phyloP scores from a whole-genome alignment of 2,888 invertebrate species.

The Omphaloscelis lunosa region DNA sequence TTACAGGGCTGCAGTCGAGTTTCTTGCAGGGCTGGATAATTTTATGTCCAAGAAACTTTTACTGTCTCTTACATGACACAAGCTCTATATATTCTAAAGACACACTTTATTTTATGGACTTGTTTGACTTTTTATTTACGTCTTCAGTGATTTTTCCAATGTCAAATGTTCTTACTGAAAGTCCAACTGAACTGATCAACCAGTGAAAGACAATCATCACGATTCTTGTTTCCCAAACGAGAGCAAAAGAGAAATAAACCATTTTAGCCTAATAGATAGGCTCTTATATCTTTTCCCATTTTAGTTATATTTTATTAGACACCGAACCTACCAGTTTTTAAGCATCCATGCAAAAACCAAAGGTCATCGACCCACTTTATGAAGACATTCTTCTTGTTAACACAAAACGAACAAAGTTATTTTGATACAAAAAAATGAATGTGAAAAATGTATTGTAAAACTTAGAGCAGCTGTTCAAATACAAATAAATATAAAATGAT shows the following conservation, averaged over 20 bases:
- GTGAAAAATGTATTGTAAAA: slow-evolving; percentile 48
- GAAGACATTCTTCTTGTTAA: slow-evolving; percentile 41
- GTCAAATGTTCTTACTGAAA: neutral
- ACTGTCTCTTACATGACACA: neutral
- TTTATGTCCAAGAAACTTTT: neutral
- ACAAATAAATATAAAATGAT: slow-evolving; percentile 63
- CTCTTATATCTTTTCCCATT: slow-evolving; percentile 16
- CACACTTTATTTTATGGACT: neutral
- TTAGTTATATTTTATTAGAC: slow-evolving; percentile 45
- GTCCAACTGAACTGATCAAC: neutral
- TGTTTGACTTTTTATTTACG: neutral
- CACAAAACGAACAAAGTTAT: slow-evolving; percentile 15
- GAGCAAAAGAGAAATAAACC: neutral
- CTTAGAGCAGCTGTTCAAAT: slow-evolving; percentile 47
- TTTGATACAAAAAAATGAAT: slow-evolving; percentile 1
- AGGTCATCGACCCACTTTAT: slow-evolving; percentile 36
- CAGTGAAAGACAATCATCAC: neutral
- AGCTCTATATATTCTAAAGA: neutral
- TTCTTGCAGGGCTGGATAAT: neutral
- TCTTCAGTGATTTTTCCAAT: neutral
- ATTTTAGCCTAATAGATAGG: slow-evolving; percentile 9
- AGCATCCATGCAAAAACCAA: slow-evolving; percentile 26
- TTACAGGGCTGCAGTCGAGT: neutral
- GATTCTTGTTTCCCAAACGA: neutral
- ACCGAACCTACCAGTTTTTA: slow-evolving; percentile 38